Base-by-base conservation (phyloP, 2,113 vertebrate species). In the Rhizomys pruinosus region DNA sequence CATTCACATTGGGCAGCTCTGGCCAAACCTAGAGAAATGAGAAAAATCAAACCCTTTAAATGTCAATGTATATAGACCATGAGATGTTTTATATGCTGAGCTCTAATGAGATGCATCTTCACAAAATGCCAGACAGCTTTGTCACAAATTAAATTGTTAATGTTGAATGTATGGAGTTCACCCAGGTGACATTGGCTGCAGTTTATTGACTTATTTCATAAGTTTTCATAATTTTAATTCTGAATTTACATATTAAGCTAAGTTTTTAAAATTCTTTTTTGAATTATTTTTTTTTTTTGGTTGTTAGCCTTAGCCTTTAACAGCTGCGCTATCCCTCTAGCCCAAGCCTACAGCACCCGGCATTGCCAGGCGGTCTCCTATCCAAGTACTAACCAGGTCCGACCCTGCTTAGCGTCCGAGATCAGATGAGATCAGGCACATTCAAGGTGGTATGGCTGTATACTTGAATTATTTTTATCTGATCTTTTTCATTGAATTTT, bases 21-120 rank as follows among this genome's bases (percentile, higher is more conserved):
- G 99, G 98, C 99, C 99, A 99, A n/a, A 98, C 99, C 99, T 96
- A 73, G 59, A 94, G 3, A 92, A 94, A 74, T 77, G 29, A 44
- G 59, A 78, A 79, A 64, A 68, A 55, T 3, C 7, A 17, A 76
- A 92, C 73, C 25, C 2, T 63, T 72, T 86, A 34, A 55, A 85
- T 69, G 20, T 27, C 13, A 47, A 25, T 63, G 61, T 3, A 68
- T 47, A 12, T 6, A 78, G 39, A 34, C 9, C 5, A 19, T 23
- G 47, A 84, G 29, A 42, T 77, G 15, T 55, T 89, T 85, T 55
- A 32, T 11, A 20, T 27, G 2, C 42, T 32, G 69, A 44, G 79
- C 27, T 79, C 37, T n/a, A 63, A 16, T 52, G 66, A 66, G 9
- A 32, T 5, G 10, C 25, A 47, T 84, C 42, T 79, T 52, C 47